phyloP scores from a whole-genome alignment of 2,113 vertebrate genomes.

The Bos javanicus region DNA sequence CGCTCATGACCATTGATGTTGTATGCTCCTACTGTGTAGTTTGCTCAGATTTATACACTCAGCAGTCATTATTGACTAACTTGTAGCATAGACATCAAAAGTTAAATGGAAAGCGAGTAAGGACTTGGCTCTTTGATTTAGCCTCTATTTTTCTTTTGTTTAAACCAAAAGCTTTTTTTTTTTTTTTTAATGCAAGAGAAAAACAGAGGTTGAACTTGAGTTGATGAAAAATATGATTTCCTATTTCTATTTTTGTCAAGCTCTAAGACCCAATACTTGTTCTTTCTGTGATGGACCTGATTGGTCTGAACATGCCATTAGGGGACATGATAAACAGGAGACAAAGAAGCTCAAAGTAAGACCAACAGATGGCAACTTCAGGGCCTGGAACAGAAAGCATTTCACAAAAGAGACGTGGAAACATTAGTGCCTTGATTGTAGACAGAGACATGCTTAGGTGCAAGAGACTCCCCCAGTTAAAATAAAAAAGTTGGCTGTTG shows the following conservation, averaged over 20 bases:
- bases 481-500: background rate
- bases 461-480: background rate
- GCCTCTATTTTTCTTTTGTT: background rate
- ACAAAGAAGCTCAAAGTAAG: background rate
- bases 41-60: background rate
- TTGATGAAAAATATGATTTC: background rate
- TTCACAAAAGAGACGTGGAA: background rate
- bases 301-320: background rate
- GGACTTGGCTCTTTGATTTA: background rate
- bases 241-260: background rate
- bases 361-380: background rate
- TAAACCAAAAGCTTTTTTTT: background rate
- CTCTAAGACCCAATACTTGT: background rate
- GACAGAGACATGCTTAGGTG: background rate
- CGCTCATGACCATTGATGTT: background rate
- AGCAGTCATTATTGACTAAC: background rate
- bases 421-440: background rate
- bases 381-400: background rate
- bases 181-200: background rate
- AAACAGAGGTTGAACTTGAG: background rate
- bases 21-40: background rate
- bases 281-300: background rate
- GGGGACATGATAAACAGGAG: background rate
- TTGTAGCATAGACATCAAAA: background rate
- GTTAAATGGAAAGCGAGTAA: background rate